phyloP scores from a whole-genome alignment of 2,797 vertebrate species.

The Macropodus opercularis region DNA sequence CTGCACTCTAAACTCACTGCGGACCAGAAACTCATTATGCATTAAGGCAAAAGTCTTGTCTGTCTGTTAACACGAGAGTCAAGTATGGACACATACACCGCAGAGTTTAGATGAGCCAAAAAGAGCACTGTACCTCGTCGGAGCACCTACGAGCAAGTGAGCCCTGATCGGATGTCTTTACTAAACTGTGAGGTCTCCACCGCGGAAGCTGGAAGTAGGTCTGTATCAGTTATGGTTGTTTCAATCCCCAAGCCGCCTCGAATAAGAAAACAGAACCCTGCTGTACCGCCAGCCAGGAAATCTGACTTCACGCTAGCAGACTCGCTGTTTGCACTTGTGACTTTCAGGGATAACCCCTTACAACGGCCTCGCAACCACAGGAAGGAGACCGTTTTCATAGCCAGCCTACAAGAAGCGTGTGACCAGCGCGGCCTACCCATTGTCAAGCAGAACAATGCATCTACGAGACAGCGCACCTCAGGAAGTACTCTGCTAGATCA shows the following conservation, averaged over 20 bases:
- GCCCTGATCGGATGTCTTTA: not conserved
- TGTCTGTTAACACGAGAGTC: conserved; percentile 1
- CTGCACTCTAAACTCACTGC: conserved; percentile 2
- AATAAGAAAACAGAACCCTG: not conserved
- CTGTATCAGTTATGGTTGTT: conserved; percentile 1
- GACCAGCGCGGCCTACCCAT: conserved; percentile 42
- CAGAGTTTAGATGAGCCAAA: not conserved
- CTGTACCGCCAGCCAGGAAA: conserved; percentile 26
- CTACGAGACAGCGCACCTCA: conserved; percentile 53
- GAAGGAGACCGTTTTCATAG: conserved; percentile 38
- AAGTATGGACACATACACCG: not conserved
- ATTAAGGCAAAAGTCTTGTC: not conserved
- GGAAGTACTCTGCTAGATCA: conserved; percentile 74
- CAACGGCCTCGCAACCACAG: conserved; percentile 33
- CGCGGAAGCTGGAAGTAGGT: conserved; percentile 1
- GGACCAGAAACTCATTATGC: conserved; percentile 2
- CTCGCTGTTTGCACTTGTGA: conserved; percentile 19
- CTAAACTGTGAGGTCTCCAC: not conserved
- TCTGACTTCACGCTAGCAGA: conserved; percentile 10
- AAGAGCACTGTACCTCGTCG: not conserved
- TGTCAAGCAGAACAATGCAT: conserved; percentile 65
- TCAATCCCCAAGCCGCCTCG: not conserved
- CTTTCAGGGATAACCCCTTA: conserved; percentile 21
- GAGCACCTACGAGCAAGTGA: conserved; percentile 4
- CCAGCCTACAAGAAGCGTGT: conserved; percentile 42